These are phyloP conservation scores for Aleiodes sp. DNA, from an alignment of 1,140 invertebrate species.

Conservation along the genomic window DNA sequence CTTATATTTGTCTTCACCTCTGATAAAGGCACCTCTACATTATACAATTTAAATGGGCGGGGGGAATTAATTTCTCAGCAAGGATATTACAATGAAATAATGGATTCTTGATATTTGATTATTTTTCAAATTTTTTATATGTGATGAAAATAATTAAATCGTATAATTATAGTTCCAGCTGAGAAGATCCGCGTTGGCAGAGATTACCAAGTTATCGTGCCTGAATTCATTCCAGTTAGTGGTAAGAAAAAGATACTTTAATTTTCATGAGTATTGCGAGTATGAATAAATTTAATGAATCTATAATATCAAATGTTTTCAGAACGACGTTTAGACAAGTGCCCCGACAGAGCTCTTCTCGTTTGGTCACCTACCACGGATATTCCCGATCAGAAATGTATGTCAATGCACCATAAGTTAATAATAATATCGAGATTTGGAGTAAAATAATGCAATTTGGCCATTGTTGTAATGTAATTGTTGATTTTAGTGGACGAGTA, in stretches of 20 bases:
- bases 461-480: background rate
- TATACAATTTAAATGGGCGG: no score
- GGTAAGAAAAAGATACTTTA: constrained; percentile 60
- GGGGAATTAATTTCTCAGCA: no score
- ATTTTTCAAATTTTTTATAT: background rate
- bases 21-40: no score
- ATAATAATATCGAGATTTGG: constrained; percentile 27
- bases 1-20: no score
- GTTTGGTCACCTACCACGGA: constrained; percentile 94
- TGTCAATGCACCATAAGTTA: constrained; percentile 56
- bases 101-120: background rate
- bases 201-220: constrained; percentile 92
- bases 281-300: background rate
- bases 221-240: constrained; percentile 73
- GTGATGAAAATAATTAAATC: background rate
- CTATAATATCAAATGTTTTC: constrained; percentile 39
- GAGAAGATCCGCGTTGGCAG: constrained; percentile 94
- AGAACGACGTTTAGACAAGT: constrained; percentile 59
- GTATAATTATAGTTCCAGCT: constrained; percentile 71
- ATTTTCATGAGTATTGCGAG: background rate
- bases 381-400: constrained; percentile 87
- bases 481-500: constrained; percentile 89
- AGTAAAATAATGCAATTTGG: background rate
- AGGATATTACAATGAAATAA: background rate
- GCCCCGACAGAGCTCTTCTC: constrained; percentile 85